Conservation (phyloP, 2,113 vertebrate species). For the Herpailurus yagouaroundi region DNA sequence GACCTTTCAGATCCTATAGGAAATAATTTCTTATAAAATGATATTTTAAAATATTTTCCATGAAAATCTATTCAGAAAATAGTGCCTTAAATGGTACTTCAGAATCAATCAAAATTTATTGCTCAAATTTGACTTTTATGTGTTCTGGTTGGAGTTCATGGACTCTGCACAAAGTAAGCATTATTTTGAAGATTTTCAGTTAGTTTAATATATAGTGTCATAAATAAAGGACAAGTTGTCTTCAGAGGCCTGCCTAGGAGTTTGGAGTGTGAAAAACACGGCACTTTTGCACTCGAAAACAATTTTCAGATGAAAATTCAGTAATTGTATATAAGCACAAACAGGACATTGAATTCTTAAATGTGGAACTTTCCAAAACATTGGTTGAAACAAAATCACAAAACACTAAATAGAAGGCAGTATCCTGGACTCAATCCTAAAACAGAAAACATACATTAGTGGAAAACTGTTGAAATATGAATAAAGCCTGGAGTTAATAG, state of each 20-base stretch:
- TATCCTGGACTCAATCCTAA: neutral
- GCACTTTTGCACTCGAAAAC: neutral
- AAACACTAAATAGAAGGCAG: neutral
- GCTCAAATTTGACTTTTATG: conserved; percentile 71
- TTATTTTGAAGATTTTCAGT: conserved; percentile 76
- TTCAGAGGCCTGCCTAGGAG: conserved; percentile 55
- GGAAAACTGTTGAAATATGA: neutral
- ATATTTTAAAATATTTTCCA: conserved; percentile 73
- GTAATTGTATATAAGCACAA: neutral
- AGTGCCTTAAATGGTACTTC: conserved; percentile 62
- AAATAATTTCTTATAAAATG: conserved; percentile 74
- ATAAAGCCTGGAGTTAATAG: neutral
- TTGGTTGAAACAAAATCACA: neutral
- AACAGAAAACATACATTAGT: neutral
- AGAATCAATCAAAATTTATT: conserved; percentile 80
- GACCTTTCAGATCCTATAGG: conserved; percentile 55
- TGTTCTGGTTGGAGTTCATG: conserved; percentile 71
- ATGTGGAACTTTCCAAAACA: conserved; percentile 7
- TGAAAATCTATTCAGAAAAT: conserved; percentile 68
- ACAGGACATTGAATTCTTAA: neutral
- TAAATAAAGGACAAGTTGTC: conserved; percentile 69
- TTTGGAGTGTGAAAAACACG: conserved; percentile 43
- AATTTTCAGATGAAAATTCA: conserved; percentile 45
- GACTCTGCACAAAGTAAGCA: conserved; percentile 69
- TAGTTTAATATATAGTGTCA: conserved; percentile 69